These are phyloP conservation scores for Pheosia gnoma DNA, from an alignment of 2,888 invertebrate genomes.

Conservation along the genomic window DNA sequence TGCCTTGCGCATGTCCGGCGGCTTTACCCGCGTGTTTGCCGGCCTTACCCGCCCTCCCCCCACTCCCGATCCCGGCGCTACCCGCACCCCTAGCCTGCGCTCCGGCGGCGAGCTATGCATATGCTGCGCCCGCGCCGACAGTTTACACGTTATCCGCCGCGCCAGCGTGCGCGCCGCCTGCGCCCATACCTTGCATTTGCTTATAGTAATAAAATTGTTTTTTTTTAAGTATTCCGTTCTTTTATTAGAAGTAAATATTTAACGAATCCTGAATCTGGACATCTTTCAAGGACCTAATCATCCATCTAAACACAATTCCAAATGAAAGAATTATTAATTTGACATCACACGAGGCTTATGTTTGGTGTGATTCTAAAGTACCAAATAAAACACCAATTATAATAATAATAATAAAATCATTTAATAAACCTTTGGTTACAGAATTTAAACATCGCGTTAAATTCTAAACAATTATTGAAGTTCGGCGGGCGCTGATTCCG, in stretches of 20 bases:
- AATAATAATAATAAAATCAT: constrained; percentile 51
- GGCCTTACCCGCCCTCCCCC: constrained; percentile 11
- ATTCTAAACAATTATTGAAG: constrained; percentile 58
- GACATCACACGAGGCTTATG: no score
- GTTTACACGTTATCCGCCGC: constrained; percentile 32
- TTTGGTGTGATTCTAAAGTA: no score
- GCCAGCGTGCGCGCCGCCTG: constrained; percentile 19
- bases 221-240: constrained; percentile 11
- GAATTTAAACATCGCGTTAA: constrained; percentile 70
- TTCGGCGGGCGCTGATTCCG: constrained; percentile 33
- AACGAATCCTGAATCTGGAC: no score
- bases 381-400: constrained; percentile 27
- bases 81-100: constrained; percentile 5
- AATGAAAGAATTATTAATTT: no score
- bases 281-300: no score
- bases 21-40: background rate
- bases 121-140: constrained; percentile 20
- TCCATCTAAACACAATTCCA: no score
- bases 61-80: background rate
- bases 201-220: constrained; percentile 5
- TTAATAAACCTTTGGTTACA: constrained; percentile 70
- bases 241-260: no score
- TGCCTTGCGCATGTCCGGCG: constrained; percentile 24
- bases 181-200: constrained; percentile 14
- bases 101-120: constrained; percentile 10